A percentile compares a stretch with the other conserved stretches of the same genome.
Conservation (phyloP, 1,140 invertebrate species). For the Ceratosolen fusciceps region DNA sequence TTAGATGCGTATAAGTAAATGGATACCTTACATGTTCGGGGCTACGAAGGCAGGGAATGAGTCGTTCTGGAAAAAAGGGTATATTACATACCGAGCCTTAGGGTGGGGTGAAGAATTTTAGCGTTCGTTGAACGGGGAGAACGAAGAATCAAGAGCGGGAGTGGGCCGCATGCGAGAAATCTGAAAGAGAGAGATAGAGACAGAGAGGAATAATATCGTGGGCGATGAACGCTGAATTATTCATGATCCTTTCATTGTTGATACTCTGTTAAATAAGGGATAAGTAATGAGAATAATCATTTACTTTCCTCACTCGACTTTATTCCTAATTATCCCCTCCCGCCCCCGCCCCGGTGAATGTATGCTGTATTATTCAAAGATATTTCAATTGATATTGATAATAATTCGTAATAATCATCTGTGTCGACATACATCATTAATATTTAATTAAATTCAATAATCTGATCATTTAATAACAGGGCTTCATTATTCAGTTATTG, state of each 20-base stretch:
- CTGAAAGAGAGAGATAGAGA: background rate
- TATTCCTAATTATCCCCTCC: conserved; percentile 38
- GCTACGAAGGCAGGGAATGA: background rate
- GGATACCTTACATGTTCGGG: conserved; percentile 50
- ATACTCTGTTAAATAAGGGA: conserved; percentile 19
- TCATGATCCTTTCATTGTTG: conserved; percentile 38
- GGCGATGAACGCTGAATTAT: conserved; percentile 39
- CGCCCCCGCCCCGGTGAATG: too few species aligned
- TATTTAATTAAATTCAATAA: too few species aligned
- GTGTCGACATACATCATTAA: too few species aligned
- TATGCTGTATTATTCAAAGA: too few species aligned
- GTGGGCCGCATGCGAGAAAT: background rate
- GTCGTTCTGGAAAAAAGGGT: conserved; percentile 11
- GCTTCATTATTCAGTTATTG: too few species aligned
- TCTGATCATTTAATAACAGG: too few species aligned
- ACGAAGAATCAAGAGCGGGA: background rate
- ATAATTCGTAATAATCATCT: too few species aligned
- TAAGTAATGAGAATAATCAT: conserved; percentile 48
- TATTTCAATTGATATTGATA: too few species aligned
- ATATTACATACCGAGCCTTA: conserved; percentile 23
- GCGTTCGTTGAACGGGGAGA: background rate
- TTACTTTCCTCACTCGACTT: conserved; percentile 50
- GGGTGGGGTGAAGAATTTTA: conserved; percentile 2
- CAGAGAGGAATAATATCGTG: conserved; percentile 7
- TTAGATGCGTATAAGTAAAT: conserved; percentile 54